These are phyloP conservation scores for Berghia stephanieae DNA, from an alignment of 1,140 invertebrate species.

Conservation along the genomic window DNA sequence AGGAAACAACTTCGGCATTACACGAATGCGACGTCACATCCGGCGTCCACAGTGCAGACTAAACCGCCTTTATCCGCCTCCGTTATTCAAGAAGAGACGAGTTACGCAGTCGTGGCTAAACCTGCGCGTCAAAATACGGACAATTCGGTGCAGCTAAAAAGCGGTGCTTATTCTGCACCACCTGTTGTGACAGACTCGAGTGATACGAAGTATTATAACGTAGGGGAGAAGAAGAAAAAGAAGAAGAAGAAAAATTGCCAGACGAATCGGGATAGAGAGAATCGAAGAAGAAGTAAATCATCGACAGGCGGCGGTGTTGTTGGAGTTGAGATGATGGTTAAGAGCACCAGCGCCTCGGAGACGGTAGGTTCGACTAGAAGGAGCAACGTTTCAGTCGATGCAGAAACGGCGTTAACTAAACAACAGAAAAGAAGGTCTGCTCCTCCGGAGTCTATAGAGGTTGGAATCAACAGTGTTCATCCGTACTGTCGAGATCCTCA, in stretches of 20 bases:
- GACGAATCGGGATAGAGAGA: not conserved
- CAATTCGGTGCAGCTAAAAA: too few species aligned
- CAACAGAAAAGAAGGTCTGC: conserved; percentile 16
- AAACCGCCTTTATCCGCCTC: too few species aligned
- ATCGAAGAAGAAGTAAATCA: not conserved
- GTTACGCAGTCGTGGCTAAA: not conserved
- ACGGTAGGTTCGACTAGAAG: not conserved
- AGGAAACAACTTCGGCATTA: not conserved
- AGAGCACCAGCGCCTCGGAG: conserved; percentile 14
- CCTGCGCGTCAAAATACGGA: not conserved
- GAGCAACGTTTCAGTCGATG: too few species aligned
- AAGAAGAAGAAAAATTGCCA: not conserved
- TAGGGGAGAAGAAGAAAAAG: conserved; percentile 21
- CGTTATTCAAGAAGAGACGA: not conserved
- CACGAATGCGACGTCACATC: not conserved
- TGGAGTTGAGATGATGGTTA: conserved; percentile 21
- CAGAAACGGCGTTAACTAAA: not conserved
- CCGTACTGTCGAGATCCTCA: too few species aligned
- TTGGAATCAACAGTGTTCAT: too few species aligned
- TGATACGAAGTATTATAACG: conserved; percentile 5
- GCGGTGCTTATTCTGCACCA: too few species aligned
- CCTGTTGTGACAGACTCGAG: too few species aligned
- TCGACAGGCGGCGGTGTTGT: too few species aligned
- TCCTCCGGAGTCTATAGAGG: not conserved
- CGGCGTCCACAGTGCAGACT: not conserved